Evolutionary conservation across 1,140 invertebrate genomes (phyloP), one percentile per base, ranked within the genome.

Genomic region (Macrocentrus cingulum): DNA sequence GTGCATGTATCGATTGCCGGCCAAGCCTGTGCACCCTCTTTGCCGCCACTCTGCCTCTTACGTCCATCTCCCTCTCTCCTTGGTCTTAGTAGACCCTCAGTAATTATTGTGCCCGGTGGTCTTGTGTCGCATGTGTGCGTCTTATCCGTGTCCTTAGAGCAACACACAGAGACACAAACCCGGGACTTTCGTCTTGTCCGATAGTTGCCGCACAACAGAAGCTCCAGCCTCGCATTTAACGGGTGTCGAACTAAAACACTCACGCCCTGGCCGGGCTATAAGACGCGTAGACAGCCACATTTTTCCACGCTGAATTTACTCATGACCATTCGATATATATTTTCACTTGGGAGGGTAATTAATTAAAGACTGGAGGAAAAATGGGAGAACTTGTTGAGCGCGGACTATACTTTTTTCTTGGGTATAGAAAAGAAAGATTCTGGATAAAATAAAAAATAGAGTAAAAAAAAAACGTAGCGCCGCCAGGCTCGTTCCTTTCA

Each of bases 1-100:
- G 66, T 68, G 67, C 72, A 70, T 74, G 70, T 79, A 78, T 79
- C 73, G 77, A 79, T 79, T 79, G 70, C 71, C 63, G 70, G 68
- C 73, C 74, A 76, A 69, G 63, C 67, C 65, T 66, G n/a, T n/a
- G 20, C 66, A 68, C 66, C 62, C 39, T 52, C 48, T 13, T 15
- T 13, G 11, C 49, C 37, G 15, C 37, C 22, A 9, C 20, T n/a
- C 18, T 16, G 29, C 34, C 53, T 23, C 44, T 45, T 46, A 46
- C 52, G 20, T 54, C 37, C 11, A 22, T 20, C 16, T n/a, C 39
- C 37, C 39, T 54, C 39, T 41, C 52, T 20, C 54, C 45, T 46
- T 48, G 46, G 42, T 39, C 41, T n/a, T n/a, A n/a, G n/a, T n/a
- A 16, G 22, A 20, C 53, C 11, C 55, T 16, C 11, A 57, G 55